These are phyloP conservation scores for Pagrus major DNA, from an alignment of 2,113 vertebrate genomes.

Conservation along the genomic window DNA sequence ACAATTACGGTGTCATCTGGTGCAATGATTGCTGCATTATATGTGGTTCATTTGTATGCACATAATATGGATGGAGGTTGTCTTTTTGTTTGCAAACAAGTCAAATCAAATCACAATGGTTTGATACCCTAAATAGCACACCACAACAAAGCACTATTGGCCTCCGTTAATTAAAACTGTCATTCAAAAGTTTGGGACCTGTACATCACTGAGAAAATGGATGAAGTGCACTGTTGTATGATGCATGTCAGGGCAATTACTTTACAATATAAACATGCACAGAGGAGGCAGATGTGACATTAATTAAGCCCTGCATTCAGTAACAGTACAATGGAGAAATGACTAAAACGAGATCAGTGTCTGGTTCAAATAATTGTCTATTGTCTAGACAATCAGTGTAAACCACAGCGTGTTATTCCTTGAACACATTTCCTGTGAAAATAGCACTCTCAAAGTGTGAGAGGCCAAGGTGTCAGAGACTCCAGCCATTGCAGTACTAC, in stretches of 20 bases:
- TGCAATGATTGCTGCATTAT: constrained; percentile 7
- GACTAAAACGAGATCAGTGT: not conserved
- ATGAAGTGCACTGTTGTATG: not conserved
- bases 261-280: not conserved
- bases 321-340: not conserved
- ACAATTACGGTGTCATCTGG: constrained; percentile 28
- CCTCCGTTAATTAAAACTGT: constrained; percentile 16
- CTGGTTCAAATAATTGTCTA: not conserved
- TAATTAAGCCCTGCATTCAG: not conserved
- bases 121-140: not conserved
- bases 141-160: not conserved
- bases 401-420: constrained; percentile 22
- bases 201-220: not conserved
- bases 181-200: constrained; percentile 1
- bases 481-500: constrained; percentile 43
- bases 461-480: constrained; percentile 57
- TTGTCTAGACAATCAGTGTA: not conserved
- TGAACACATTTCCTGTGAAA: constrained; percentile 46
- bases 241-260: not conserved
- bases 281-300: not conserved
- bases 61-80: not conserved
- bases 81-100: constrained; percentile 17
- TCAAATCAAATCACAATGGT: not conserved
- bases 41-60: constrained; percentile 33
- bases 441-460: constrained; percentile 37